A percentile compares a stretch with the other conserved stretches of the same genome.
phyloP scores from a whole-genome alignment of 2,797 vertebrate species.

The Apogon talboti region DNA sequence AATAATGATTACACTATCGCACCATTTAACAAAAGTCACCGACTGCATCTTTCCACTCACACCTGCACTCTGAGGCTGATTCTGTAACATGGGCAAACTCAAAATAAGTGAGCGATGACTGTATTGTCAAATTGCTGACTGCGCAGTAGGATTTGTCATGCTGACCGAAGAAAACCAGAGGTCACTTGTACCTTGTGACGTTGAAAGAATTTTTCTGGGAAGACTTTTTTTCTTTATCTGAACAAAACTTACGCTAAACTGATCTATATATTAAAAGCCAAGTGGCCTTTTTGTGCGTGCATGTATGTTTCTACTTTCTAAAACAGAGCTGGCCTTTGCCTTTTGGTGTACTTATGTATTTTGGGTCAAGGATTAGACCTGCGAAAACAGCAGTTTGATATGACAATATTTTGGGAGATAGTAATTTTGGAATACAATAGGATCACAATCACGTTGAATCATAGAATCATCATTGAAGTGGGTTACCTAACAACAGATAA shows the following conservation, averaged over 20 bases:
- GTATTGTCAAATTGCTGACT: slow-evolving; percentile 54
- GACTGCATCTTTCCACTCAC: slow-evolving; percentile 31
- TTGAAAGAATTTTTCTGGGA: neutral
- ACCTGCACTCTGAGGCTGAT: slow-evolving; percentile 42
- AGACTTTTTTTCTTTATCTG: neutral
- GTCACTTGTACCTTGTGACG: slow-evolving; percentile 21
- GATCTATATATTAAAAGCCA: too few relatives aligned
- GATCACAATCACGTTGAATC: too few relatives aligned
- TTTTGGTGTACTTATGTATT: too few relatives aligned
- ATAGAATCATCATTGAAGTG: too few relatives aligned
- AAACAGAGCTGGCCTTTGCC: too few relatives aligned
- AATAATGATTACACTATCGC: slow-evolving; percentile 69
- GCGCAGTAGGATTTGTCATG: slow-evolving; percentile 41
- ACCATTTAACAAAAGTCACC: slow-evolving; percentile 37
- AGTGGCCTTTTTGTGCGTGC: too few relatives aligned
- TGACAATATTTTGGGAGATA: too few relatives aligned
- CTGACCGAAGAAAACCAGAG: slow-evolving; percentile 51
- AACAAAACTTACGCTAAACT: slow-evolving; percentile 19
- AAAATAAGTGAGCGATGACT: slow-evolving; percentile 24
- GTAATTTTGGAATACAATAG: too few relatives aligned
- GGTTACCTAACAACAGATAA: too few relatives aligned
- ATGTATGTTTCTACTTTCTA: too few relatives aligned
- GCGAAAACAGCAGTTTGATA: too few relatives aligned
- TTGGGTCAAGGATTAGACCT: too few relatives aligned
- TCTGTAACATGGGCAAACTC: slow-evolving; percentile 17